These are phyloP conservation scores for Cordilura impudica DNA, from an alignment of 2,888 invertebrate genomes.

Conservation along the genomic window DNA sequence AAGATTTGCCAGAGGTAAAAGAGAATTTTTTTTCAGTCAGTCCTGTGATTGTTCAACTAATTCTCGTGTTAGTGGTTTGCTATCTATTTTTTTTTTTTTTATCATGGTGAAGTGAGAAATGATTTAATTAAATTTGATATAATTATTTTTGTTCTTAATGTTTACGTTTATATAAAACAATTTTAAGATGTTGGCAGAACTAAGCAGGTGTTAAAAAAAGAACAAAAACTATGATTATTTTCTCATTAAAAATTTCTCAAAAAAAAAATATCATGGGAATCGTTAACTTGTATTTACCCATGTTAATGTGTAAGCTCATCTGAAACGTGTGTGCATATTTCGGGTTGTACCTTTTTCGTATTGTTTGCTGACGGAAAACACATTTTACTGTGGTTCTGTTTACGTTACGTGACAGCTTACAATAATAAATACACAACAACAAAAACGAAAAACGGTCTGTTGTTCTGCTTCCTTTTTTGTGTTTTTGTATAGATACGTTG, in stretches of 20 bases:
- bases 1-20: no score
- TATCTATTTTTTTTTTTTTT: background rate
- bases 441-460: background rate
- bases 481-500: no score
- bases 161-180: background rate
- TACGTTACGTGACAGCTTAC: slow-evolving; percentile 48
- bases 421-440: background rate
- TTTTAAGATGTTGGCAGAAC: background rate
- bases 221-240: background rate
- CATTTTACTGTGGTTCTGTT: slow-evolving; percentile 46
- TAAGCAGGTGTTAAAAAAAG: background rate
- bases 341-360: background rate
- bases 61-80: no score
- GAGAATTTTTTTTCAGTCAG: no score
- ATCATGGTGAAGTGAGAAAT: background rate
- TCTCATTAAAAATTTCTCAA: background rate
- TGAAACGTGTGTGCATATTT: background rate
- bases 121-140: background rate
- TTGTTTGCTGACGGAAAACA: slow-evolving; percentile 38
- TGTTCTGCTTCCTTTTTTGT: background rate
- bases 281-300: background rate
- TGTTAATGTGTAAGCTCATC: background rate
- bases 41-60: no score
- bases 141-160: background rate
- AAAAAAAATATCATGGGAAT: background rate